Conservation (phyloP, 1,140 invertebrate genomes). For the Teleopsis dalmanni region DNA sequence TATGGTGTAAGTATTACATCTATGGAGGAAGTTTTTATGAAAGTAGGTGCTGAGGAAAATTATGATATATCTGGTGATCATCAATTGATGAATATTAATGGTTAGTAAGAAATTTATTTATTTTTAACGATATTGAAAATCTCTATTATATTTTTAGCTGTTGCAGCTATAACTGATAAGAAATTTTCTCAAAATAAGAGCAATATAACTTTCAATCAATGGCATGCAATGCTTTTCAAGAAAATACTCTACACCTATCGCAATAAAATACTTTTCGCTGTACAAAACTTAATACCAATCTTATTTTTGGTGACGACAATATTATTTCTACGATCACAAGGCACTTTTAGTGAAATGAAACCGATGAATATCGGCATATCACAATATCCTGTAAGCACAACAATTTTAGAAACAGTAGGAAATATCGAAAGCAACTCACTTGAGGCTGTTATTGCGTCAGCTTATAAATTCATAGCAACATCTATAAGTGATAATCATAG, state of each 20-base stretch:
- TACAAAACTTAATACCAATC: slow-evolving; percentile 54
- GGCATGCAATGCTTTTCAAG: slow-evolving; percentile 57
- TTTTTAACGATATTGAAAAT: no score
- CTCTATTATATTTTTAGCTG: neutral
- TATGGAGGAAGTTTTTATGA: slow-evolving; percentile 80
- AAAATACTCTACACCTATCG: slow-evolving; percentile 50
- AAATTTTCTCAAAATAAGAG: slow-evolving; percentile 27
- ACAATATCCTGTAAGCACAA: slow-evolving; percentile 24
- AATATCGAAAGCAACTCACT: neutral
- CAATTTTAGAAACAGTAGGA: slow-evolving; percentile 20
- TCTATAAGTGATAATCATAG: slow-evolving; percentile 19
- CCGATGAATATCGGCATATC: slow-evolving; percentile 21
- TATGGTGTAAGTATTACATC: slow-evolving; percentile 92
- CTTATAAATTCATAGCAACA: slow-evolving; percentile 18
- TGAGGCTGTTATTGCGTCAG: slow-evolving; percentile 1
- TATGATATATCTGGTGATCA: slow-evolving; percentile 16
- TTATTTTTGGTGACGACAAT: slow-evolving; percentile 55
- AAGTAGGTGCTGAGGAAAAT: slow-evolving; percentile 34
- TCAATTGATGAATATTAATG: slow-evolving; percentile 14
- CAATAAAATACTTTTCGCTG: slow-evolving; percentile 49
- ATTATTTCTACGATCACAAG: slow-evolving; percentile 36
- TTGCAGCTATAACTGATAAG: slow-evolving; percentile 21
- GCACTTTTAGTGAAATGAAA: slow-evolving; percentile 15
- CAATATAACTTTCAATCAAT: slow-evolving; percentile 48
- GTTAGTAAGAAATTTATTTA: neutral